Base-by-base conservation (phyloP, 2,113 vertebrate species). In the Siniperca chuatsi region DNA sequence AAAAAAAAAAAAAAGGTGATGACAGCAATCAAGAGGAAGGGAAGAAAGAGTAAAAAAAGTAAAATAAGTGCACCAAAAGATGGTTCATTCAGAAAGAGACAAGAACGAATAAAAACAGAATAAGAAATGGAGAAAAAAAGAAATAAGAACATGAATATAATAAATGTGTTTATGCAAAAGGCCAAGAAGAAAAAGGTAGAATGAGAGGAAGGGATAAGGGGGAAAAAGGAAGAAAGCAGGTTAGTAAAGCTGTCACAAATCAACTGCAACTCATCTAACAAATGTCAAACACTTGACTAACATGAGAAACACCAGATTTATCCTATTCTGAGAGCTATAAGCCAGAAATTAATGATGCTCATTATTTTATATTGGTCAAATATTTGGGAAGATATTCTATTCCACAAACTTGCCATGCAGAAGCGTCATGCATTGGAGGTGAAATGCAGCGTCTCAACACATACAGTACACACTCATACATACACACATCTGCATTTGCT, bases 191-290 rank as follows among this genome's bases (percentile, higher is more conserved):
- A 90, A 37, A 55, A 50, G 76, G 21, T 4, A 55, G 62, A 78
- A 55, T n/a, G 57, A 77, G 29, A 60, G 93, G 95, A 93, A 78
- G 65, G 92, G 93, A 73, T 71, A 4, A 80, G 25, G 71, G 57
- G 85, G 73, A 37, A 55, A 87, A 84, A 71, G 85, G 72, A 87
- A 94, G 83, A 93, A 83, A 91, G 82, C 78, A 87, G 75, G 75
- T 95, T 95, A 95, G 92, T 94, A 79, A 90, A 90, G 76, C 84
- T 77, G 79, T 89, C 79, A 83, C 13, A 85, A 81, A 82, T 82
- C n/a, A 76, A 84, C 84, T 48, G 20, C 62, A 89, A 84, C n/a
- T 79, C 23, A 58, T 82, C 37, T 23, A 79, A 86, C 37, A 78
- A 75, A 57, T 20, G 29, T 79, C 60, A 85, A 77, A 88, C 57